A percentile compares a stretch with the other conserved stretches of the same genome.
Evolutionary conservation across 2,888 invertebrate species (phyloP).

Genomic region (Glaucopsyche alexis): DNA sequence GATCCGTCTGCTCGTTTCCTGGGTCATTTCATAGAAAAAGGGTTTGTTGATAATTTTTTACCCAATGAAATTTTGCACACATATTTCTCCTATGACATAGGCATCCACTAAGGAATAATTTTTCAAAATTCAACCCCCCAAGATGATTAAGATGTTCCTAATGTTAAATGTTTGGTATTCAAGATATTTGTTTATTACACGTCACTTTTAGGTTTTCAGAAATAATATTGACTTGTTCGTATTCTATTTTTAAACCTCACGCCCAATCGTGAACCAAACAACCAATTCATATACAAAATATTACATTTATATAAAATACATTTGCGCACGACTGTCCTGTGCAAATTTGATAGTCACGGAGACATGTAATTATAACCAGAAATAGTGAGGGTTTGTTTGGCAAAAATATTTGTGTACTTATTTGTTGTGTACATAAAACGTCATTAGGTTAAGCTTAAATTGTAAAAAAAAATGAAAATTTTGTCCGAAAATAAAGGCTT

Average conservation of each 20-base stretch:
- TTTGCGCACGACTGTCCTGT: conserved; percentile 30
- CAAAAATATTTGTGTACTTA: not conserved
- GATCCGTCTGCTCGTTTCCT: too few relatives aligned
- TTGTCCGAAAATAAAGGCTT: too few relatives aligned
- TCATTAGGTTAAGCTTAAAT: too few relatives aligned
- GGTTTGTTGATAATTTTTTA: too few relatives aligned
- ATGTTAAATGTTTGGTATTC: not conserved
- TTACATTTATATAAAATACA: conserved; percentile 12
- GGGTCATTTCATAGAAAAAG: too few relatives aligned
- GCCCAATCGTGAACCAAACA: conserved; percentile 5
- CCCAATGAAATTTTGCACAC: too few relatives aligned
- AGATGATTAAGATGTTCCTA: too few relatives aligned
- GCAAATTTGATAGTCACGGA: conserved; percentile 36
- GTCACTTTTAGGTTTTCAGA: not conserved
- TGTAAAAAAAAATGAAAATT: too few relatives aligned
- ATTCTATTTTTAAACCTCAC: conserved; percentile 10
- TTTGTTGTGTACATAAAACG: not conserved
- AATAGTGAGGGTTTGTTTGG: conserved; percentile 27
- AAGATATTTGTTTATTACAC: not conserved
- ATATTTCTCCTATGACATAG: too few relatives aligned
- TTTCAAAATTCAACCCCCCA: too few relatives aligned
- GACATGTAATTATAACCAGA: conserved; percentile 32
- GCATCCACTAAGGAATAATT: too few relatives aligned
- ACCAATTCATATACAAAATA: not conserved
- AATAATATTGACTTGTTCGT: conserved; percentile 13